Conservation (phyloP, 1,140 invertebrate species). For the Pogonomyrmex barbatus region DNA sequence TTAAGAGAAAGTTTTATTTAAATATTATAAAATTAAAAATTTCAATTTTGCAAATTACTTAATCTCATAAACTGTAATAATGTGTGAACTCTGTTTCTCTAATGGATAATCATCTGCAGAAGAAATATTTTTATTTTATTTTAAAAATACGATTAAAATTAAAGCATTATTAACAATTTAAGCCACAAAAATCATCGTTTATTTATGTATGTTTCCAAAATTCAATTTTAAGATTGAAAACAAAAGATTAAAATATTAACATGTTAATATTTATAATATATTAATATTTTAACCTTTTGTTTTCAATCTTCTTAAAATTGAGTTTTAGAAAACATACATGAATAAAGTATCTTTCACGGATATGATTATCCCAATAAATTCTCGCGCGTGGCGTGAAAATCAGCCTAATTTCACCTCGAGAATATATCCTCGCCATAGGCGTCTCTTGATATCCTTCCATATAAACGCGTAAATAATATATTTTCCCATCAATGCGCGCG, state of each 20-base stretch:
- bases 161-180: background rate
- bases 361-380: background rate
- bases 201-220: background rate
- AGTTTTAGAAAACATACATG: background rate
- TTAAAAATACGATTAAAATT: background rate
- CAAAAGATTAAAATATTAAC: background rate
- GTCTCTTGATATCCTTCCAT: slow-evolving; percentile 1
- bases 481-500: slow-evolving; percentile 35
- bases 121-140: background rate
- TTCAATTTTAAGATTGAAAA: background rate
- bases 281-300: background rate
- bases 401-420: background rate
- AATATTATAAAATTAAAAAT: too few species aligned
- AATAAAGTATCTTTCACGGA: background rate
- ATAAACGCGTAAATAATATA: slow-evolving; percentile 43
- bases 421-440: slow-evolving; percentile 22
- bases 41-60: too few species aligned
- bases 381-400: background rate
- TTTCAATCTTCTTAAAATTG: background rate
- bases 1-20: too few species aligned
- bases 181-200: background rate
- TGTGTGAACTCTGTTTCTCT: background rate
- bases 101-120: background rate
- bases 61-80: too few species aligned
- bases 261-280: background rate